Evolutionary conservation across 1,140 invertebrate genomes (phyloP).

Genomic region (Atta colombica): DNA sequence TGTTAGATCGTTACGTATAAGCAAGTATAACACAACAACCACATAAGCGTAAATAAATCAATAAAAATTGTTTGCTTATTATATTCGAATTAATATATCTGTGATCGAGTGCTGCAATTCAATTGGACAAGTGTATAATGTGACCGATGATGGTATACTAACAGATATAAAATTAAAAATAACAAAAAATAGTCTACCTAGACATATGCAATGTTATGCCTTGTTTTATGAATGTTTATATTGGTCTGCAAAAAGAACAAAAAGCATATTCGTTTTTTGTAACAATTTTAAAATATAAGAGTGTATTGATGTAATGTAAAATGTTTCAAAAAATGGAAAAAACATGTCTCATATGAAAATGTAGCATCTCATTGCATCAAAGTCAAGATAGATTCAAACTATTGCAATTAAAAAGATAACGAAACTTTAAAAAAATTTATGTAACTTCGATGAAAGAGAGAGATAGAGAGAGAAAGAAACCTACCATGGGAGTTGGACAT

Average conservation of each 20-base stretch:
- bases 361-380: conserved; percentile 47
- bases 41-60: conserved; percentile 77
- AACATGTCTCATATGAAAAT: neutral
- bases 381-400: conserved; percentile 62
- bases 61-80: conserved; percentile 66
- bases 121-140: conserved; percentile 60
- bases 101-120: conserved; percentile 70
- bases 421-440: conserved; percentile 60
- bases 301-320: neutral
- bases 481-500: conserved; percentile 97
- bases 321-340: neutral
- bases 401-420: conserved; percentile 65
- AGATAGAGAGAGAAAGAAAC: conserved; percentile 70
- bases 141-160: conserved; percentile 60
- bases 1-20: conserved; percentile 79
- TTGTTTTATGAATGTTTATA: neutral
- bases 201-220: conserved; percentile 62
- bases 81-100: conserved; percentile 61
- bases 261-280: neutral
- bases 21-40: conserved; percentile 76
- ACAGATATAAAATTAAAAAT: conserved; percentile 64
- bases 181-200: conserved; percentile 58
- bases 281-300: neutral
- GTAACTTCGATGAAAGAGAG: conserved; percentile 66
- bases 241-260: neutral